These are phyloP conservation scores for Megamerina dolium DNA, from an alignment of 2,888 invertebrate species.

Conservation along the genomic window DNA sequence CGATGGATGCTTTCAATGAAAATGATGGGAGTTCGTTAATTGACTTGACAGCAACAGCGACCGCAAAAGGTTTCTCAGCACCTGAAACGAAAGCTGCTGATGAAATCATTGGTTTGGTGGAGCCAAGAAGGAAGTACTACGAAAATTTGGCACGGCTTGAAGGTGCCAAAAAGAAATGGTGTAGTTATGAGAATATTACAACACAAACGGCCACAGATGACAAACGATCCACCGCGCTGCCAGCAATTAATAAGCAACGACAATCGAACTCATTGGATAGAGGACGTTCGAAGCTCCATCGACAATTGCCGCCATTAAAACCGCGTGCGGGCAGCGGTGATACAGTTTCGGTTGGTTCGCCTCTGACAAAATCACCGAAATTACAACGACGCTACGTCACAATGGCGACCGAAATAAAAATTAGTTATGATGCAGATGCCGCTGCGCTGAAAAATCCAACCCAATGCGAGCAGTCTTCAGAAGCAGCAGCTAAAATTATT, in stretches of 20 bases:
- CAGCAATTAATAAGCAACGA: slow-evolving; percentile 15
- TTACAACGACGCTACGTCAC: slow-evolving; percentile 37
- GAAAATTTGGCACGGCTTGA: slow-evolving; percentile 31
- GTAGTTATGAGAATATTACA: slow-evolving; percentile 20
- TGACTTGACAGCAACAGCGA: slow-evolving; percentile 19
- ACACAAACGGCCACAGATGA: background rate
- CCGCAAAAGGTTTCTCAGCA: slow-evolving; percentile 33
- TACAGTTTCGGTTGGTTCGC: background rate
- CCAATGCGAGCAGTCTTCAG: slow-evolving; percentile 5
- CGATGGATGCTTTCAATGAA: background rate
- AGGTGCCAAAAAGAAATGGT: slow-evolving; percentile 19
- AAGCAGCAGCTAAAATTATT: background rate
- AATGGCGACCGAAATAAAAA: slow-evolving; percentile 39
- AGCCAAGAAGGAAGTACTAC: slow-evolving; percentile 40
- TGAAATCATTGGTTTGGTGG: slow-evolving; percentile 40
- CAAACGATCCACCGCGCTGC: background rate
- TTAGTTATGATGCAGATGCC: slow-evolving; percentile 26
- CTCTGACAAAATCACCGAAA: slow-evolving; percentile 19
- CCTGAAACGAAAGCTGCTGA: slow-evolving; percentile 42
- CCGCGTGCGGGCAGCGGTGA: slow-evolving; percentile 27
- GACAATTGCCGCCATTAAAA: slow-evolving; percentile 39
- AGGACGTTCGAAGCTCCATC: slow-evolving; percentile 21
- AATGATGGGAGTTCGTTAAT: slow-evolving; percentile 1
- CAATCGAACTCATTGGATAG: slow-evolving; percentile 37
- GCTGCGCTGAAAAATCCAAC: slow-evolving; percentile 12